Base-by-base conservation (phyloP, 2,113 vertebrate species). In the Anguilla japonica region DNA sequence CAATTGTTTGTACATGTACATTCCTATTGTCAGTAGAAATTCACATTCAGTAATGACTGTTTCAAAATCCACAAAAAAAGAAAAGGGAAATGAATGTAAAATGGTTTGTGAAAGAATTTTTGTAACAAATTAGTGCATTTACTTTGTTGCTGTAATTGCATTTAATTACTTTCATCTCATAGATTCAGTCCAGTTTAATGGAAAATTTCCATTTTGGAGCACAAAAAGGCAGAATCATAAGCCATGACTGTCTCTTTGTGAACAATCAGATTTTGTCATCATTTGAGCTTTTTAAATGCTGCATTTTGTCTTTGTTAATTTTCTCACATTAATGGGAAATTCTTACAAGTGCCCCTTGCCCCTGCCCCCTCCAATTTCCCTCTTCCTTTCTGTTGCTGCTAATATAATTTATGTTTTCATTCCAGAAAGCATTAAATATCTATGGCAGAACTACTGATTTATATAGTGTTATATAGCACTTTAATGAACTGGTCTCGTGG, bases 121-220 rank as follows among this genome's bases (percentile, higher is more conserved):
- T 40, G 20, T 40, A 18, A 41, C 22, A 75, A 80, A 2, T 53
- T n/a, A 50, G 43, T 80, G 1, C 1, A 56, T 85, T 85, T 41
- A 14, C 43, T 29, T 53, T 18, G 71, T 11, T n/a, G 43, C 26
- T 56, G 20, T 85, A 79, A 79, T 85, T 79, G n/a, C 56, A 79
- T 80, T 85, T 85, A 79, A 85, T 85, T 85, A 85, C 78, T 71
- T 56, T 50, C 41, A 18, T 53, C 43, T 43, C 75, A 56, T 18
- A 53, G n/a, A 26, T 79, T 79, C 84, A 85, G 53, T 78, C 60
- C 60, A 84, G 26, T 84, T 50, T 71, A 84, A 71, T 84, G 57
- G 34, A 84, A 84, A 41, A 71, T 43, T 78, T 84, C 39, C 18
- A 29, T 84, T 78, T 43, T 26, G n/a, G 46, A 85, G 3, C 22